A percentile compares a stretch with the other conserved stretches of the same genome.
Conservation (phyloP, 1,140 invertebrate genomes). For the Asobara japonica region DNA sequence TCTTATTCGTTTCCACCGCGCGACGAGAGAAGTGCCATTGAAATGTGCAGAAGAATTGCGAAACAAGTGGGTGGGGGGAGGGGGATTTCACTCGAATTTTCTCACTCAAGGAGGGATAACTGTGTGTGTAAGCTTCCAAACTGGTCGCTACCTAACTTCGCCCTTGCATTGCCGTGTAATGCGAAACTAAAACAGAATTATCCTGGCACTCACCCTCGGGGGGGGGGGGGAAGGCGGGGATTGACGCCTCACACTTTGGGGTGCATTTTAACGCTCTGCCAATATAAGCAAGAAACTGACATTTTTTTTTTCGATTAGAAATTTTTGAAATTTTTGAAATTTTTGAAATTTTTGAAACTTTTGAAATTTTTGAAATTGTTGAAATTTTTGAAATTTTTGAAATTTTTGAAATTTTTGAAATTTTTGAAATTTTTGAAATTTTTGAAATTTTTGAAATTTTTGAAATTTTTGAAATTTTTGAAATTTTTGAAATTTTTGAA, state of each 20-base stretch:
- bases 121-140: conserved; percentile 11
- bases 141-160: conserved; percentile 25
- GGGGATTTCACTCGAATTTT: background rate
- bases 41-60: background rate
- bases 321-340: no score
- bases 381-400: no score
- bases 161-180: conserved; percentile 52
- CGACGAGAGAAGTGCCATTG: conserved; percentile 30
- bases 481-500: no score
- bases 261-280: conserved; percentile 36
- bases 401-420: no score
- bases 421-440: no score
- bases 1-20: conserved; percentile 43
- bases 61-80: conserved; percentile 15
- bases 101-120: background rate
- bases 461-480: no score
- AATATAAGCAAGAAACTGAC: background rate
- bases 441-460: no score
- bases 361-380: no score
- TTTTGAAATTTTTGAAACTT: no score
- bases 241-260: conserved; percentile 24
- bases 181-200: conserved; percentile 63
- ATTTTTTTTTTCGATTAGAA: no score
- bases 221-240: conserved; percentile 21
- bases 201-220: conserved; percentile 43